A percentile compares a stretch with the other conserved stretches of the same genome.
Evolutionary conservation across 1,140 invertebrate species (phyloP).

Genomic region (Zaprionus camerounensis): DNA sequence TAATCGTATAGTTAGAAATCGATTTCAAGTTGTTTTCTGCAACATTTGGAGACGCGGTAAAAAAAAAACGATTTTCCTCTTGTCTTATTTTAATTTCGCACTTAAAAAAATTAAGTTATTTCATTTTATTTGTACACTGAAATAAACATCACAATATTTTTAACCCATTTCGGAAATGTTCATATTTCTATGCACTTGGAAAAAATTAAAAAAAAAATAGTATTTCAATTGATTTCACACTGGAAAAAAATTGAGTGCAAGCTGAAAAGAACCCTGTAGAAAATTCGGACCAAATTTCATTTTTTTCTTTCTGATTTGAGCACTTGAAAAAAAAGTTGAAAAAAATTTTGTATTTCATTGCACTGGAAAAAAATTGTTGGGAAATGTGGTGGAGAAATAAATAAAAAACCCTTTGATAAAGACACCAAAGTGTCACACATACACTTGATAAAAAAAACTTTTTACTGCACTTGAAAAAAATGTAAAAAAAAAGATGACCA

Average conservation of each 20-base stretch:
- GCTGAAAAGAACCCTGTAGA: conserved; percentile 11
- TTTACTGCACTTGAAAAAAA: conserved; percentile 65
- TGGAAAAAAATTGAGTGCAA: conserved; percentile 11
- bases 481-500: conserved; percentile 41
- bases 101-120: conserved; percentile 7
- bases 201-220: conserved; percentile 14
- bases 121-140: background rate
- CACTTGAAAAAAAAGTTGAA: conserved; percentile 21
- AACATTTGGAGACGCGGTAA: background rate
- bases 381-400: background rate
- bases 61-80: conserved; percentile 5
- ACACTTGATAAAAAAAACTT: conserved; percentile 20
- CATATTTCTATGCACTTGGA: conserved; percentile 32
- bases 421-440: background rate
- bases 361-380: conserved; percentile 33
- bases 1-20: conserved; percentile 4
- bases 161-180: too few relatives aligned
- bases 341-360: conserved; percentile 10
- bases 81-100: background rate
- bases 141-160: conserved; percentile 19
- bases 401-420: background rate
- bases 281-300: conserved; percentile 6
- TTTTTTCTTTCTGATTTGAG: background rate
- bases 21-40: conserved; percentile 5
- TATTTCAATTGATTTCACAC: background rate